Conservation (phyloP, 2,113 vertebrate species). For the Apeltes quadracus region DNA sequence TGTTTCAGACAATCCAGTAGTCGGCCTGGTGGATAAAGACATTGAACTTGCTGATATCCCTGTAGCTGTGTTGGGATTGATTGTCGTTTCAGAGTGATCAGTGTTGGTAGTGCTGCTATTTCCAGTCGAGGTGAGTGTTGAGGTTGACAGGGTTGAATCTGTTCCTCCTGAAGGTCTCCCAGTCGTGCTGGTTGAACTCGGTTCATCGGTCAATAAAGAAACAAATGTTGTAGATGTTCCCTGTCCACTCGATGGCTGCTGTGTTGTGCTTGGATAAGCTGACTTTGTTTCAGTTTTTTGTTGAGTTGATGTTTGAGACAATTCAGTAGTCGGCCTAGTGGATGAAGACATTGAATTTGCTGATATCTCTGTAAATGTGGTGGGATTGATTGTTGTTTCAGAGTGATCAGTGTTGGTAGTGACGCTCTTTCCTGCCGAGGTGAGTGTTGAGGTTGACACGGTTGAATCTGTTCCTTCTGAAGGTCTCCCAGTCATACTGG, state of each 20-base stretch:
- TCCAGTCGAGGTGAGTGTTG: not conserved
- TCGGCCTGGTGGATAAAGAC: not conserved
- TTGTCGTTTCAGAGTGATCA: not conserved
- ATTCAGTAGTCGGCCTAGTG: not conserved
- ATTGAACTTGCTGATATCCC: no score
- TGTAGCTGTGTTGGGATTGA: not conserved
- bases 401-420: not conserved
- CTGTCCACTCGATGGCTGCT: no score
- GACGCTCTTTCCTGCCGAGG: no score
- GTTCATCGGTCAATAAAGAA: not conserved
- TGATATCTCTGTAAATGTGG: not conserved
- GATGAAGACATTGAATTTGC: not conserved
- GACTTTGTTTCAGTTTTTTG: not conserved
- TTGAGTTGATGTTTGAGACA: not conserved
- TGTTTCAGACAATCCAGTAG: not conserved
- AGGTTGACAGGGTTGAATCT: not conserved
- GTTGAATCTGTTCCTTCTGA: not conserved
- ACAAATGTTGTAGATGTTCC: not conserved
- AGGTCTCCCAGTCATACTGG: rapidly evolving
- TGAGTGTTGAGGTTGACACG: not conserved
- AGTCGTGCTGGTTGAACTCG: no score
- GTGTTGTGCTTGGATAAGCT: no score
- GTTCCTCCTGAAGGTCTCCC: not conserved
- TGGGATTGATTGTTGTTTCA: not conserved
- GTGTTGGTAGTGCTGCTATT: no score